Evolutionary conservation across 2,888 invertebrate species (phyloP).

Genomic region (Linnaemya tessellans): DNA sequence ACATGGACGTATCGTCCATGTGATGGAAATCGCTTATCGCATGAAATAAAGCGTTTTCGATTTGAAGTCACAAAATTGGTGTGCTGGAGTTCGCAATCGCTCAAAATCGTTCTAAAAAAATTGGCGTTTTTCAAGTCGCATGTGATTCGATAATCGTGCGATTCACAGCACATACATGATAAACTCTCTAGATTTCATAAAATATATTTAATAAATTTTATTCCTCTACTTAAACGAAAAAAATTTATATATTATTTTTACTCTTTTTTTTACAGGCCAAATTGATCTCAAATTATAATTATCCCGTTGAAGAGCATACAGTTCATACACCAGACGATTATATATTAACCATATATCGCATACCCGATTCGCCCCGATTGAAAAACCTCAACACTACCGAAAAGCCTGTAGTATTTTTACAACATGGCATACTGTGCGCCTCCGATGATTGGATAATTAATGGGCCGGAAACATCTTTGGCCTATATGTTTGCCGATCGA

Average conservation of each 20-base stretch:
- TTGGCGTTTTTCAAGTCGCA: too few species aligned
- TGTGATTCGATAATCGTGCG: too few species aligned
- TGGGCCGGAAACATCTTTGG: constrained; percentile 86
- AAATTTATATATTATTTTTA: background rate
- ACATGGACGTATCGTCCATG: too few species aligned
- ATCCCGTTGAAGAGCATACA: constrained; percentile 88
- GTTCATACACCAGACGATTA: constrained; percentile 80
- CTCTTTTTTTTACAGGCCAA: constrained; percentile 76
- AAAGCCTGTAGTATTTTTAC: constrained; percentile 84
- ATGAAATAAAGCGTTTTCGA: too few species aligned
- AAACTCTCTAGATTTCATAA: too few species aligned
- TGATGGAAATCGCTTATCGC: too few species aligned
- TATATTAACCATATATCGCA: constrained; percentile 80
- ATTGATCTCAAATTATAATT: constrained; percentile 82
- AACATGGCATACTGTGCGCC: constrained; percentile 89
- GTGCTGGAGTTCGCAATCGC: too few species aligned
- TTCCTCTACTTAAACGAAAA: background rate
- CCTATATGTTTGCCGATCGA: constrained; percentile 85
- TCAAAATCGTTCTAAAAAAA: too few species aligned
- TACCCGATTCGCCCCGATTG: constrained; percentile 78
- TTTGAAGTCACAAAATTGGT: too few species aligned
- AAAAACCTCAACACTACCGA: constrained; percentile 60
- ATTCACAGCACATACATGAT: too few species aligned
- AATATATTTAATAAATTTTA: too few species aligned
- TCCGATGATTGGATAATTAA: constrained; percentile 90